Evolutionary conservation across 2,888 invertebrate species (phyloP).

Genomic region (Amblyjoppa fuscipennis): DNA sequence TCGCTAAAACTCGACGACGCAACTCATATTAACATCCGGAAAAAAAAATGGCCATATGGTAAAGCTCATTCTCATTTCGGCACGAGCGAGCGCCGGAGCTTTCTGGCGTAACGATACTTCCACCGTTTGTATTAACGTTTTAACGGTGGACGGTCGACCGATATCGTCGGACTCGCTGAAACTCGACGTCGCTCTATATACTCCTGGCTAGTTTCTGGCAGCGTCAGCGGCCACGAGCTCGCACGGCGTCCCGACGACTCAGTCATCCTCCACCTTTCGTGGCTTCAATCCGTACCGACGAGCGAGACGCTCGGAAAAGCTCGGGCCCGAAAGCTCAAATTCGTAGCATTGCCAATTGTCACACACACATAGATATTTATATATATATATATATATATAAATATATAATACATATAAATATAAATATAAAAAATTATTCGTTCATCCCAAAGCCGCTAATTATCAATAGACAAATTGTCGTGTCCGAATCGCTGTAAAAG

Average conservation of each 20-base stretch:
- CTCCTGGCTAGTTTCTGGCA: conserved; percentile 52
- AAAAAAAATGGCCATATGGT: conserved; percentile 16
- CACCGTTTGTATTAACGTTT: conserved; percentile 38
- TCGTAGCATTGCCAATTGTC: not conserved
- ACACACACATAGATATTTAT: not conserved
- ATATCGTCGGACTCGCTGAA: conserved; percentile 25
- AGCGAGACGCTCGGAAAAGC: conserved; percentile 53
- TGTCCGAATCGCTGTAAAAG: conserved; percentile 33
- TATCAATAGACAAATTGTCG: not conserved
- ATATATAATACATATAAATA: not conserved
- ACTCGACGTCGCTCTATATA: conserved; percentile 59
- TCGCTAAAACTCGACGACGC: conserved; percentile 46
- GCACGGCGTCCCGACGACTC: conserved; percentile 81
- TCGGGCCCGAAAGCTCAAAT: conserved; percentile 47
- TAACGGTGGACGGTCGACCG: conserved; percentile 19
- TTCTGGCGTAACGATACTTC: conserved; percentile 39
- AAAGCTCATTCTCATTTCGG: conserved; percentile 7
- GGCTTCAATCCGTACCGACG: conserved; percentile 66
- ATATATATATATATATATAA: not conserved
- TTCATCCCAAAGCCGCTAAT: not conserved
- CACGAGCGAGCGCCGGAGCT: not conserved
- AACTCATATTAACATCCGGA: not conserved
- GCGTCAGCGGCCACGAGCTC: conserved; percentile 64
- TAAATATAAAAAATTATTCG: not conserved
- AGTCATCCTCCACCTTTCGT: conserved; percentile 80